A percentile compares a stretch with the other conserved stretches of the same genome.
Conservation (phyloP, 2,888 invertebrate genomes). For the Drosophila picticornis region DNA sequence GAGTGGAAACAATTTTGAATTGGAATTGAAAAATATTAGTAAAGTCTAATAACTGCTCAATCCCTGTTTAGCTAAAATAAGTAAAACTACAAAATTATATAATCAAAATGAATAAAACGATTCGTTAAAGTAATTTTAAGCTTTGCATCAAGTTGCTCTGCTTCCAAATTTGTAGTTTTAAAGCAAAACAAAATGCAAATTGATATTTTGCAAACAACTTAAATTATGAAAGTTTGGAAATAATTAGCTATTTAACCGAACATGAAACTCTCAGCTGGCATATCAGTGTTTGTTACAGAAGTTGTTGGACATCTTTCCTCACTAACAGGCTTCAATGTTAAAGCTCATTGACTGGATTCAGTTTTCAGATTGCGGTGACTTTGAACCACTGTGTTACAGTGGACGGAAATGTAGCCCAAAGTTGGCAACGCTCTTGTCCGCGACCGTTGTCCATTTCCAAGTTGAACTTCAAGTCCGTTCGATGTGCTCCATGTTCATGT, state of each 20-base stretch:
- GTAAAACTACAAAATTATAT: background rate
- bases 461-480: conserved; percentile 35
- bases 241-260: background rate
- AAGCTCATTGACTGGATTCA: background rate
- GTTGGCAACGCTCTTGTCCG: conserved; percentile 34
- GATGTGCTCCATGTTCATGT: conserved; percentile 37
- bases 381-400: background rate
- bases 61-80: background rate
- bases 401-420: conserved; percentile 49
- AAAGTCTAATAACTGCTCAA: background rate
- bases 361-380: background rate
- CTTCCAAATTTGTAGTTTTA: background rate
- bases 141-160: background rate
- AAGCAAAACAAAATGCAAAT: background rate
- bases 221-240: background rate
- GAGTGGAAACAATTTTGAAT: background rate
- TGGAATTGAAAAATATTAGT: background rate
- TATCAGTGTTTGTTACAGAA: background rate
- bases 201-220: background rate
- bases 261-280: background rate
- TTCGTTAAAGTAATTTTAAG: too few relatives aligned
- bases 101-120: background rate
- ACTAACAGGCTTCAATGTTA: background rate
- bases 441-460: conserved; percentile 28
- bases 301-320: background rate